Evolutionary conservation across 2,113 vertebrate species (phyloP), one percentile per base, ranked within the genome.

Genomic region (Eonycteris spelaea): DNA sequence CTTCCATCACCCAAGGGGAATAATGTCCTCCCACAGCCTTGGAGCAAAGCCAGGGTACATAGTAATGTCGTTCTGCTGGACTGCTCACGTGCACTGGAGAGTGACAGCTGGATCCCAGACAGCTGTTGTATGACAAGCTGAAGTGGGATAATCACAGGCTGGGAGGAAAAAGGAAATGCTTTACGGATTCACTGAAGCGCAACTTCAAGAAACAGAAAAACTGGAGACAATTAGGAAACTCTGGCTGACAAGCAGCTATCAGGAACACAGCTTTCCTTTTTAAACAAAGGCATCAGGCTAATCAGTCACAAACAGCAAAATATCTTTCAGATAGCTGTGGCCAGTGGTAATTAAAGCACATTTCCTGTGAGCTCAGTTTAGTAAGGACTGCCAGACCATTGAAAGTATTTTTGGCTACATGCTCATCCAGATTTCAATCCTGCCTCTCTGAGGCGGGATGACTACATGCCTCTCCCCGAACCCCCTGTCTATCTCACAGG

Each of bases 241-340:
- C 71, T 30, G 16, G 73, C 91, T 96, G 96, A 96, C 94, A 96
- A 80, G 96, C 77, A 90, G 80, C 93, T 97, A 68, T 96, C 96
- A 95, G 75, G 71, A 80, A 55, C n/a, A 30, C 59, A 53, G 18
- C 68, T 86, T 91, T 73, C 18, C 70, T 48, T 61, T 70, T 61
- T 61, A 67, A 93, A 91, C 61, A 55, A 88, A 89, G 26, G 82
- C 89, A 90, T 57, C 48, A 30, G 21, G 53, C 95, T 82, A 68
- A 87, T 65, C 21, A 45, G 57, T 63, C 77, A 70, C 67, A 90
- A 67, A 75, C 38, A 55, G 74, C 83, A 92, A 75, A 95, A 57
- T 73, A 63, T 61, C 90, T 67, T 65, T 68, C 68, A 28, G 77
- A 74, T 26, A 35, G 12, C 67, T 3, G 28, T 15, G 35, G 30